Evolutionary conservation across 2,113 vertebrate genomes (phyloP).

Genomic region (Elaphurus davidianus): DNA sequence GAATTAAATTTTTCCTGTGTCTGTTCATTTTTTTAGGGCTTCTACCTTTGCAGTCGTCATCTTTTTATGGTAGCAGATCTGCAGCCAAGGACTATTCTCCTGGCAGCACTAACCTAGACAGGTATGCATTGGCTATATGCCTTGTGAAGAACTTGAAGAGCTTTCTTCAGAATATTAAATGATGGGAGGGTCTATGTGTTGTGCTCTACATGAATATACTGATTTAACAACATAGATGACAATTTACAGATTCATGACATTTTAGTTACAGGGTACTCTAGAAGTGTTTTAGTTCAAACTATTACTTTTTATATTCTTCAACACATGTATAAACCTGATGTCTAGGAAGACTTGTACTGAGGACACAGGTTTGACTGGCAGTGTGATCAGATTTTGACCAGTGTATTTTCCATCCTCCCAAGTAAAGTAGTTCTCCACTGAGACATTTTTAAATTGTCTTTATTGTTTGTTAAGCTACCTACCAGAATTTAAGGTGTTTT

Average conservation of each 20-base stretch:
- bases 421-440: neutral
- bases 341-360: neutral
- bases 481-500: neutral
- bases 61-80: constrained; percentile 92
- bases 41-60: constrained; percentile 92
- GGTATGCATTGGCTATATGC: constrained; percentile 80
- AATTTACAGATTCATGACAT: neutral
- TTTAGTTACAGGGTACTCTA: constrained; percentile 15
- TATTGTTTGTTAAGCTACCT: constrained; percentile 12
- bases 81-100: constrained; percentile 90
- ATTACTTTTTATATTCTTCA: neutral
- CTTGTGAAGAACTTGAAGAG: constrained; percentile 26
- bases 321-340: neutral
- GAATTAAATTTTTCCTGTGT: neutral
- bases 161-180: neutral
- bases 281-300: constrained; percentile 5
- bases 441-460: constrained; percentile 4
- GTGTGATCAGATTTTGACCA: neutral
- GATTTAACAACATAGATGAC: constrained; percentile 17
- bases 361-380: neutral
- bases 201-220: neutral
- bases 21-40: constrained; percentile 81
- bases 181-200: constrained; percentile 7
- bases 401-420: neutral
- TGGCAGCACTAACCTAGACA: constrained; percentile 89